These are phyloP conservation scores for Cepaea nemoralis DNA, from an alignment of 1,140 invertebrate genomes.

Conservation along the genomic window DNA sequence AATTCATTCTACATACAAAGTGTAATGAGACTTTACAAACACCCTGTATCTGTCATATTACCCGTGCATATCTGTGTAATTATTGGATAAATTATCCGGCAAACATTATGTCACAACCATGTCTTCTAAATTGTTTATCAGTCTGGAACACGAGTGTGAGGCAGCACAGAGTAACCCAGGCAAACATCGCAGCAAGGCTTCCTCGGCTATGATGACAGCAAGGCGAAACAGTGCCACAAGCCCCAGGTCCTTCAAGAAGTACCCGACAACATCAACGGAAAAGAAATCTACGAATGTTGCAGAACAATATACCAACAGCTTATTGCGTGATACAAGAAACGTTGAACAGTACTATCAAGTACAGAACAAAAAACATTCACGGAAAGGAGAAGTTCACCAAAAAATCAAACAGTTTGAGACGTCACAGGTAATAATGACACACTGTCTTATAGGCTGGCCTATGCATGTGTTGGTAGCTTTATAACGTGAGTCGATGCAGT, in stretches of 20 bases:
- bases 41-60: no score
- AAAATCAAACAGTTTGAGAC: constrained; percentile 15
- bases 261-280: not conserved
- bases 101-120: no score
- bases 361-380: not conserved
- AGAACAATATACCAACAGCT: no score
- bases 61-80: no score
- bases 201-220: not conserved
- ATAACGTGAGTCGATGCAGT: no score
- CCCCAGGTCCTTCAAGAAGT: not conserved
- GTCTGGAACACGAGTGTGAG: not conserved
- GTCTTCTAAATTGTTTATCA: not conserved
- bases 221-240: constrained; percentile 1
- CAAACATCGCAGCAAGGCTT: not conserved
- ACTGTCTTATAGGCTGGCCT: no score
- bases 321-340: no score
- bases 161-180: not conserved
- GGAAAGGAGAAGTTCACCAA: not conserved
- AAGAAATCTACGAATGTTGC: not conserved
- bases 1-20: no score
- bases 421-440: not conserved
- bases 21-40: no score
- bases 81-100: no score
- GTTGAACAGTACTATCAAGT: no score
- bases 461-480: no score